Conservation (phyloP, 2,797 vertebrate genomes). For the Nannoperca obscura region DNA sequence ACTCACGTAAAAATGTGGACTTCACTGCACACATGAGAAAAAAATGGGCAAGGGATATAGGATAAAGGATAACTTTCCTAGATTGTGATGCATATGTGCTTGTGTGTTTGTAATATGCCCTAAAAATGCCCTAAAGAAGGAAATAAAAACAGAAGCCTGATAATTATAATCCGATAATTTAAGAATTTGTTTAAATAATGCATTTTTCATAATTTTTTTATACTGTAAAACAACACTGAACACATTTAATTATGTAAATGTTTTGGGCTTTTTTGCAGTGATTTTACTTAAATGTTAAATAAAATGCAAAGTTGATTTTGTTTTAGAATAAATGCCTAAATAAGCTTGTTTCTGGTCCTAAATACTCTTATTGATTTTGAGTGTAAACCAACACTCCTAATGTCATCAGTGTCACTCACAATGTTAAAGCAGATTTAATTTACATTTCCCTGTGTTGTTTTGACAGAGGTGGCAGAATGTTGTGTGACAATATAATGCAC, state of each 20-base stretch:
- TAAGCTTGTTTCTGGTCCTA: background rate
- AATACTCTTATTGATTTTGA: background rate
- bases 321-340: background rate
- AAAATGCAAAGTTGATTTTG: background rate
- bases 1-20: constrained; percentile 69
- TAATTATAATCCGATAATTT: background rate
- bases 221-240: background rate
- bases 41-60: background rate
- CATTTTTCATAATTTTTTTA: background rate
- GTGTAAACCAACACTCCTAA: background rate
- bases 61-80: constrained; percentile 16
- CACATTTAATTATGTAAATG: background rate
- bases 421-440: too few relatives aligned
- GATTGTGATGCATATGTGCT: constrained; percentile 5
- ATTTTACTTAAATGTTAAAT: background rate
- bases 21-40: constrained; percentile 20
- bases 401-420: too few relatives aligned
- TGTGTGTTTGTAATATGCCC: background rate
- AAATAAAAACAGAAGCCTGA: background rate
- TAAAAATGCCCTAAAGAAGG: background rate
- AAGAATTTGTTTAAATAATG: background rate
- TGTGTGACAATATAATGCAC: background rate
- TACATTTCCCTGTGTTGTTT: background rate
- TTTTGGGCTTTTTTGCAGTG: too few relatives aligned
- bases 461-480: background rate